phyloP scores from a whole-genome alignment of 2,113 vertebrate species.

The Mungos mungo region DNA sequence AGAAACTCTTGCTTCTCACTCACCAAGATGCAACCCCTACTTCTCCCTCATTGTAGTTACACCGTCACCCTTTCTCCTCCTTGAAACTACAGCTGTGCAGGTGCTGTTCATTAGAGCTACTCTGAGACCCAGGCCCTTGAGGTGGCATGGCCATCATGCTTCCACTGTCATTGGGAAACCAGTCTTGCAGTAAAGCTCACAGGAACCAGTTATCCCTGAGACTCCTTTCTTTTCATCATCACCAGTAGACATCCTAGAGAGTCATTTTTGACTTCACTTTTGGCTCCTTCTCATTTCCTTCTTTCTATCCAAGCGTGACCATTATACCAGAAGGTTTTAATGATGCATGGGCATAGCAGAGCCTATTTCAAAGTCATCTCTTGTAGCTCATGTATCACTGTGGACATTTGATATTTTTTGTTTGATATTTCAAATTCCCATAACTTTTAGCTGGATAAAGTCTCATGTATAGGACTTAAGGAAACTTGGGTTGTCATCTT shows the following conservation, averaged over 20 bases:
- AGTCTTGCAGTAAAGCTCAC: not conserved
- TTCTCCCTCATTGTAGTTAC: not conserved
- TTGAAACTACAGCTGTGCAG: not conserved
- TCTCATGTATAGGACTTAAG: not conserved
- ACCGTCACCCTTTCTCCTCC: not conserved
- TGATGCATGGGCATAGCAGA: not conserved
- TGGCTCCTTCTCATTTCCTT: not conserved
- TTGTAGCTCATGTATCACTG: not conserved
- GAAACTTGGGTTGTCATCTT: constrained; percentile 23
- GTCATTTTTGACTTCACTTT: not conserved
- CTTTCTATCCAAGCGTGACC: not conserved
- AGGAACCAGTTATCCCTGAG: not conserved
- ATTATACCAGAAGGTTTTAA: not conserved
- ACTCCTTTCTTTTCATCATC: not conserved
- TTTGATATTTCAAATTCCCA: not conserved
- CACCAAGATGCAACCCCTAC: not conserved
- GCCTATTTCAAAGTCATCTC: not conserved
- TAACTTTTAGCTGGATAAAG: not conserved
- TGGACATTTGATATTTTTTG: constrained; percentile 14
- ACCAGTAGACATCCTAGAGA: not conserved
- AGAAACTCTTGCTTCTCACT: not conserved
- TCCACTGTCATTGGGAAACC: not conserved
- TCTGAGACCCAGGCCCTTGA: not conserved
- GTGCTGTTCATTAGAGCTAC: not conserved
- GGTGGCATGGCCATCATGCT: not conserved